phyloP scores from a whole-genome alignment of 30 jellyfish, hydroid and myxozoan genomes.

The Sanderia malayensis region DNA sequence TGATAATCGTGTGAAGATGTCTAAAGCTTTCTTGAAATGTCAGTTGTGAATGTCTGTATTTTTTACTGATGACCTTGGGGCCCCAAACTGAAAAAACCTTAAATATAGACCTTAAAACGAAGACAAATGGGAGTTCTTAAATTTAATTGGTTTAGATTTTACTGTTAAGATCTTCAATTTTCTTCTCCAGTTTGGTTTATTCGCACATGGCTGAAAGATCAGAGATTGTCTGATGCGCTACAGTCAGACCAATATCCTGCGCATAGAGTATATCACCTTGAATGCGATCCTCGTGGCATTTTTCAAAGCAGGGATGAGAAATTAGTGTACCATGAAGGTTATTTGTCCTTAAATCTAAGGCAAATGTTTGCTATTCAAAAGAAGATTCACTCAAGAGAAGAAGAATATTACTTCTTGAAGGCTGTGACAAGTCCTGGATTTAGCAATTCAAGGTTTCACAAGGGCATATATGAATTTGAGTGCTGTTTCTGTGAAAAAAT shows the following conservation, averaged over 20 bases:
- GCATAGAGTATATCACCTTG: background rate
- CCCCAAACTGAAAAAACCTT: no score
- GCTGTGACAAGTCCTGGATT: constrained; percentile 1
- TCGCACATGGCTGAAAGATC: constrained; percentile 1
- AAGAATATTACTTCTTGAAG: background rate
- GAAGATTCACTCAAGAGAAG: background rate
- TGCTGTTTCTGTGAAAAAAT: background rate
- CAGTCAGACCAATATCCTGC: background rate
- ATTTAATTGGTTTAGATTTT: background rate
- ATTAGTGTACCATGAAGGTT: background rate
- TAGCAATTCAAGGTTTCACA: background rate
- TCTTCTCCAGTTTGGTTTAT: background rate
- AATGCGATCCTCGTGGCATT: background rate
- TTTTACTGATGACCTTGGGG: background rate
- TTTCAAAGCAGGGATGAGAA: background rate
- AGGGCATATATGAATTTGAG: background rate
- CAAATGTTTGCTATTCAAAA: background rate
- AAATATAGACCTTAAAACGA: no score
- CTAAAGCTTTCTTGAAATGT: background rate
- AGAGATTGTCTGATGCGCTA: background rate
- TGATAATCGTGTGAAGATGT: background rate
- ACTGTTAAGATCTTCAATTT: background rate
- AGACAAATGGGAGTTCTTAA: background rate
- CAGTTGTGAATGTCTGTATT: background rate
- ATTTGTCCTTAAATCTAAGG: background rate